These are phyloP conservation scores for Drosophila robusta DNA, from an alignment of 2,888 invertebrate species.

Conservation along the genomic window DNA sequence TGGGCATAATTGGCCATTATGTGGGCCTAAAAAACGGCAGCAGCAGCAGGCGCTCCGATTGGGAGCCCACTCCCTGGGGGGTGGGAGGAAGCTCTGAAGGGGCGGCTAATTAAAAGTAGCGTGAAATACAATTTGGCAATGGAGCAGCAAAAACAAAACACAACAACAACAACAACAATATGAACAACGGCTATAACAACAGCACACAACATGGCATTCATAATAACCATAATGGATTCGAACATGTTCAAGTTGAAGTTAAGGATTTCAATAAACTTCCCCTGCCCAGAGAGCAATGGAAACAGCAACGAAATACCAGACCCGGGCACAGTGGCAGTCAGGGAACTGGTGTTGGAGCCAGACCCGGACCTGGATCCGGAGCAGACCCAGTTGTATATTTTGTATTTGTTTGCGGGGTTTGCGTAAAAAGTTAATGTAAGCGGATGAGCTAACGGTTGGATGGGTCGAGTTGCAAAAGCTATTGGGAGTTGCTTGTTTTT, in stretches of 20 bases:
- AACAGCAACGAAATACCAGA: conserved; percentile 25
- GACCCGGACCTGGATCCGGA: conserved; percentile 1
- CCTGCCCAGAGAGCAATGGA: background rate
- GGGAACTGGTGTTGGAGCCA: background rate
- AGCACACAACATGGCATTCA: conserved; percentile 36
- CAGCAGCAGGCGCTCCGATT: conserved; percentile 16
- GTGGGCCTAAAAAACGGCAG: conserved; percentile 63
- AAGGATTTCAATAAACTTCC: conserved; percentile 42
- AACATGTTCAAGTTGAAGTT: conserved; percentile 54
- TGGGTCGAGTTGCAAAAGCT: background rate
- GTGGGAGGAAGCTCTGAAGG: conserved; percentile 8
- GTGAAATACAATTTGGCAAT: conserved; percentile 69
- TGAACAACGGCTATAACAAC: background rate
- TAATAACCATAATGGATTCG: conserved; percentile 60
- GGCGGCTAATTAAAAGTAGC: conserved; percentile 75
- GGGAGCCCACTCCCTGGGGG: background rate
- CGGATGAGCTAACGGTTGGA: conserved; percentile 47
- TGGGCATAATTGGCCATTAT: conserved; percentile 78
- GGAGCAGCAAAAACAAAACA: conserved; percentile 9
- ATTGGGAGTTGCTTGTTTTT: conserved; percentile 1
- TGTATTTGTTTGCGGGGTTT: conserved; percentile 22
- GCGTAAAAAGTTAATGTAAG: conserved; percentile 51
- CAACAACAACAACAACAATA: conserved; percentile 11
- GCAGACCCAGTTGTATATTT: background rate
- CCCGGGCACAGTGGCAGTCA: conserved; percentile 4